Evolutionary conservation across 2,797 vertebrate genomes (phyloP).

Genomic region (Danionella dracula): DNA sequence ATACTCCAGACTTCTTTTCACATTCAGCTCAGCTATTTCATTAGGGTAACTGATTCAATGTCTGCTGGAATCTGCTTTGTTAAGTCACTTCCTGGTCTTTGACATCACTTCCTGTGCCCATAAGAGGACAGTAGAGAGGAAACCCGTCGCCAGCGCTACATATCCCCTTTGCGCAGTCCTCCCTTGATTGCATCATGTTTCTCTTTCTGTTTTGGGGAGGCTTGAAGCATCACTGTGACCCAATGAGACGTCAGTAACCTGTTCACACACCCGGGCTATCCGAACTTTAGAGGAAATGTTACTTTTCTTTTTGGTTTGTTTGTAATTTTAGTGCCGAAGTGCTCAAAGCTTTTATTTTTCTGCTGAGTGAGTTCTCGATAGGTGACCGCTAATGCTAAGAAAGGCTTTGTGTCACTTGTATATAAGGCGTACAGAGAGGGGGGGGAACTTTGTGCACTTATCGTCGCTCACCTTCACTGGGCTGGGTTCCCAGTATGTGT

Average conservation of each 20-base stretch:
- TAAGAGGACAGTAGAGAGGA: neutral
- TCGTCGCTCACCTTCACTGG: conserved; percentile 54
- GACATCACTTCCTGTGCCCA: neutral
- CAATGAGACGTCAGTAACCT: conserved; percentile 48
- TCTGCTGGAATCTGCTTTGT: neutral
- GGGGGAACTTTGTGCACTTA: conserved; percentile 54
- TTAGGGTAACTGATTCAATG: neutral
- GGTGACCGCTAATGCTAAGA: neutral
- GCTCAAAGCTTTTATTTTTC: conserved; percentile 5
- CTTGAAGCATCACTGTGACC: conserved; percentile 65
- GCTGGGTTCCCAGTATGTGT: conserved; percentile 71
- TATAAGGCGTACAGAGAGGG: conserved; percentile 29
- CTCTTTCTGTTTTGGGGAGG: conserved; percentile 32
- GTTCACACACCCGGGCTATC: conserved; percentile 43
- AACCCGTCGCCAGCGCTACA: conserved; percentile 11
- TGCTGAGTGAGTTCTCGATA: conserved; percentile 34
- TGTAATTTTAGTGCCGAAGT: neutral
- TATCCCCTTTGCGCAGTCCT: neutral
- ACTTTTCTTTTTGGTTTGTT: conserved; percentile 7
- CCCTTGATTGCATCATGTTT: neutral
- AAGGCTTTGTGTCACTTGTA: conserved; percentile 35
- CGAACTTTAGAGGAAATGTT: conserved; percentile 43
- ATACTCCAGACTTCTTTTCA: neutral
- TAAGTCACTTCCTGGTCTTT: neutral
- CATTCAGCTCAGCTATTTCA: neutral